Evolutionary conservation across 2,797 vertebrate species (phyloP).

Genomic region (Choloepus didactylus): DNA sequence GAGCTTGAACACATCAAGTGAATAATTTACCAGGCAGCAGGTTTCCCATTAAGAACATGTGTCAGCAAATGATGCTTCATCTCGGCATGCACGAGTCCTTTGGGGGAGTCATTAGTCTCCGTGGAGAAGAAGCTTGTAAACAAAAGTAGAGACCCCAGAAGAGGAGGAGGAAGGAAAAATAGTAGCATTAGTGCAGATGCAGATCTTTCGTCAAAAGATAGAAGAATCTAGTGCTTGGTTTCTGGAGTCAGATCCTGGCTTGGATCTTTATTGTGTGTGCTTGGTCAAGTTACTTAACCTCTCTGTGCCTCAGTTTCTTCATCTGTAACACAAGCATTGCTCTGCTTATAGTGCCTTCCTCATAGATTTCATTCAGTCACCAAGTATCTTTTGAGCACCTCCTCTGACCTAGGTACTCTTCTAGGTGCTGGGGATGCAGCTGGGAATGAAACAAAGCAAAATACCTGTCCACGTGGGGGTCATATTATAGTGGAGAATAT

Average conservation of each 20-base stretch:
- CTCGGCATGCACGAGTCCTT: not conserved
- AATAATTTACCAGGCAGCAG: constrained; percentile 57
- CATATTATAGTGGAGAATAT: accelerated
- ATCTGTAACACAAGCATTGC: not conserved
- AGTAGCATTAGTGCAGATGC: accelerated
- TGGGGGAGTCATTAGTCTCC: not conserved
- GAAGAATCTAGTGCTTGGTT: not conserved
- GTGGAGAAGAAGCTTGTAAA: not conserved
- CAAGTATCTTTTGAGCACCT: not conserved
- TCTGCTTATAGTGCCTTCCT: no score
- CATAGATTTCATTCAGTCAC: not conserved
- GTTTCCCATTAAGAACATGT: constrained; percentile 57
- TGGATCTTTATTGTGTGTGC: constrained; percentile 16
- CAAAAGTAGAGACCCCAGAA: constrained; percentile 40
- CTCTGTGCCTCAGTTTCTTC: not conserved
- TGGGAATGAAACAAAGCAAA: not conserved
- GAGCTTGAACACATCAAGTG: not conserved
- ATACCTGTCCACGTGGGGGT: not conserved
- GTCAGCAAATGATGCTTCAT: constrained; percentile 27
- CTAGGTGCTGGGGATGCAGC: not conserved
- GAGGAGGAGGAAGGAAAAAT: no score
- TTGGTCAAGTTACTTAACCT: not conserved
- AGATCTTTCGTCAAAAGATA: not conserved
- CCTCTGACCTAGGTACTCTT: not conserved
- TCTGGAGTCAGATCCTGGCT: not conserved